Conservation (phyloP, 2,888 invertebrate species). For the Sphaeridia pumilis region DNA sequence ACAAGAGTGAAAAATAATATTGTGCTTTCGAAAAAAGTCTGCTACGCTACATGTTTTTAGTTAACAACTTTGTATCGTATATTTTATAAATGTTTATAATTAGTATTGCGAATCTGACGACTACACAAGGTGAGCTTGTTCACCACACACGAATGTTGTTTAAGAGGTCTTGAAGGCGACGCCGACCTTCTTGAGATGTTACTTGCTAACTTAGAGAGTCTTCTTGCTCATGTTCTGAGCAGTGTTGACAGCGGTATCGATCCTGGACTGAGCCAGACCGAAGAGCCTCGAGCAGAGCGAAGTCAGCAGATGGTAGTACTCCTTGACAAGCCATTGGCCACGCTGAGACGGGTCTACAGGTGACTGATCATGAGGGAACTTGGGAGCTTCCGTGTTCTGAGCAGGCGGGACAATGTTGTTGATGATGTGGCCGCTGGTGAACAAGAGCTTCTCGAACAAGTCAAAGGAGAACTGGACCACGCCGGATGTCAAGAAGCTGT, state of each 20-base stretch:
- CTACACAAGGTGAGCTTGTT: too few species aligned
- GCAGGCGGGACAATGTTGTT: slow-evolving; percentile 24
- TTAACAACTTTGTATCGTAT: too few species aligned
- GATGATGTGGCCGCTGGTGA: slow-evolving; percentile 14
- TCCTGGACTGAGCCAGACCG: slow-evolving; percentile 17
- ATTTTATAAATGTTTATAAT: too few species aligned
- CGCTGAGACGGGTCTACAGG: slow-evolving; percentile 20
- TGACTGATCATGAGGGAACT: slow-evolving; percentile 8
- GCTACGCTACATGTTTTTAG: too few species aligned
- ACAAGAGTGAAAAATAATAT: too few species aligned
- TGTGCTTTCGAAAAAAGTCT: too few species aligned
- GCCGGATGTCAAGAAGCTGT: slow-evolving; percentile 16
- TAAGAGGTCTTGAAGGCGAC: too few species aligned
- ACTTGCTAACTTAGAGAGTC: too few species aligned
- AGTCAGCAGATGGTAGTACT: slow-evolving; percentile 14
- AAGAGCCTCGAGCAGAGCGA: slow-evolving; percentile 14
- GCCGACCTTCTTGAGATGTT: too few species aligned
- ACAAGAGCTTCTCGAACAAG: slow-evolving; percentile 20
- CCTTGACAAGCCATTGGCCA: slow-evolving; percentile 14
- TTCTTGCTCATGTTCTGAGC: slow-evolving; percentile 6
- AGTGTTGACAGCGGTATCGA: slow-evolving; percentile 19
- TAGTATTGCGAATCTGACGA: too few species aligned
- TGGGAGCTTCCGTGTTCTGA: slow-evolving; percentile 4
- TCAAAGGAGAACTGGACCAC: slow-evolving; percentile 24
- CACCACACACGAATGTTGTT: too few species aligned